phyloP scores from a whole-genome alignment of 1,140 invertebrate species.

The Bathynomus jamesi region DNA sequence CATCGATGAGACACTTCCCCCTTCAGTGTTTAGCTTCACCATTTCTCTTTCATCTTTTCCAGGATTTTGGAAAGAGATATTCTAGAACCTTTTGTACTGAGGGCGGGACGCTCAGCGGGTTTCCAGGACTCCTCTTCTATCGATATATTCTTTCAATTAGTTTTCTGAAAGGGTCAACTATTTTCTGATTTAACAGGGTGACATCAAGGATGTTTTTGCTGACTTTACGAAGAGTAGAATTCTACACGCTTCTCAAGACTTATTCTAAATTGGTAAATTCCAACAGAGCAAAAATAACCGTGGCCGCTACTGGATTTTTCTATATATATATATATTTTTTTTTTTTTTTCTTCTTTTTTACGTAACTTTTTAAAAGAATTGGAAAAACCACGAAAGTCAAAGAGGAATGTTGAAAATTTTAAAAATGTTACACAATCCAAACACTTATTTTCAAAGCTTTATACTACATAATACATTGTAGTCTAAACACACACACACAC shows the following conservation, averaged over 20 bases:
- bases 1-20: neutral
- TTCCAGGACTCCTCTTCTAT: neutral
- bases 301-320: neutral
- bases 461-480: no score
- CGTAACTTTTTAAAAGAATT: neutral
- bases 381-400: neutral
- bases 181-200: neutral
- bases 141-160: neutral
- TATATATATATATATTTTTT: neutral
- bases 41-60: neutral
- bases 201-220: neutral
- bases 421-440: no score
- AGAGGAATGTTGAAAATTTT: neutral
- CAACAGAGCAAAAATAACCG: neutral
- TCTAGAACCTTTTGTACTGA: neutral
- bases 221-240: neutral
- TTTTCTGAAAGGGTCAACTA: constrained; percentile 1
- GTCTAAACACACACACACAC: constrained; percentile 6
- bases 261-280: neutral
- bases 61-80: neutral
- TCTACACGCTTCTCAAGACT: neutral
- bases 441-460: neutral
- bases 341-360: neutral
- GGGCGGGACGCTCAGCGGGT: neutral
- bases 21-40: neutral